These are phyloP conservation scores for Anthonomus grandis DNA, from an alignment of 1,140 invertebrate species.

Conservation along the genomic window DNA sequence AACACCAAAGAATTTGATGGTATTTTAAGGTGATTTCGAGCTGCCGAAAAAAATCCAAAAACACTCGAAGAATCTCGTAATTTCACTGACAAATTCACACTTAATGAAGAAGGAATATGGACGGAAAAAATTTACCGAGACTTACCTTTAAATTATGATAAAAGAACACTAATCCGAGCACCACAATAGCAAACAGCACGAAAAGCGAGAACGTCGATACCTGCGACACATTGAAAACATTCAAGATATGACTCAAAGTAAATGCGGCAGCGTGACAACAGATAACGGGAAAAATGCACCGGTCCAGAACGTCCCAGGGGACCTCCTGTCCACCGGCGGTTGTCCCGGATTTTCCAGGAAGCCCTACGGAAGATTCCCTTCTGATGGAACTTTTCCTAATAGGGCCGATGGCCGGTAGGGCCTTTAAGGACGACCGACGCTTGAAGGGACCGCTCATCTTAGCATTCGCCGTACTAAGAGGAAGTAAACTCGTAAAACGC, in stretches of 20 bases:
- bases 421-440: slow-evolving; percentile 40
- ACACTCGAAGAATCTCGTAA: background rate
- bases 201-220: slow-evolving; percentile 73
- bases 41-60: too few species aligned
- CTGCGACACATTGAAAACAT: slow-evolving; percentile 66
- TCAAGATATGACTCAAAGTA: slow-evolving; percentile 66
- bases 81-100: background rate
- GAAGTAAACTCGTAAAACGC: too few species aligned
- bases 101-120: background rate
- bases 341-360: slow-evolving; percentile 6
- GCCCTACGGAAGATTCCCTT: slow-evolving; percentile 33
- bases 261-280: slow-evolving; percentile 74
- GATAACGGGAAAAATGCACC: slow-evolving; percentile 70
- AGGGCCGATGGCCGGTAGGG: slow-evolving; percentile 35
- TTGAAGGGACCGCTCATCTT: slow-evolving; percentile 47
- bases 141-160: slow-evolving; percentile 78
- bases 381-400: slow-evolving; percentile 29
- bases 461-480: slow-evolving; percentile 2
- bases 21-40: too few species aligned
- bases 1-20: too few species aligned
- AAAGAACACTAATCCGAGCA: slow-evolving; percentile 69
- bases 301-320: slow-evolving; percentile 75
- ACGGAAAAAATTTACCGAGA: too few species aligned
- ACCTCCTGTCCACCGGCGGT: slow-evolving; percentile 50
- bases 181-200: slow-evolving; percentile 66